A percentile compares a stretch with the other conserved stretches of the same genome.
These are phyloP conservation scores for Cheilosia vulpina DNA, from an alignment of 2,888 invertebrate genomes.

Conservation along the genomic window DNA sequence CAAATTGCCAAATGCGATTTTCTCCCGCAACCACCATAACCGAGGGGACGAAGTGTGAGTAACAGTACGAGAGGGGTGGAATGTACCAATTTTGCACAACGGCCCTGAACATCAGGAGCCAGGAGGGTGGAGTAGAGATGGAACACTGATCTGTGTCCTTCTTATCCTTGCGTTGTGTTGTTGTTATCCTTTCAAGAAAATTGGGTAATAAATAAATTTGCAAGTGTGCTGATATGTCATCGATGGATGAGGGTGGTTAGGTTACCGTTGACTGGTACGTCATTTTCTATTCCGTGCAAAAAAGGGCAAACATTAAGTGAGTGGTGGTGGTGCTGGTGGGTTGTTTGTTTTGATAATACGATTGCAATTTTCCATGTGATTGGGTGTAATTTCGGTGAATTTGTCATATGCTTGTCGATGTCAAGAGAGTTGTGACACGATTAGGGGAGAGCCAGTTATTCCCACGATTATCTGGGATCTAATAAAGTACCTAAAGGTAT, in stretches of 20 bases:
- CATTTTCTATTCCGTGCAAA: conserved; percentile 43
- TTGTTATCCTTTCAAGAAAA: conserved; percentile 74
- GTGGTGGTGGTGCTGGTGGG: conserved; percentile 38
- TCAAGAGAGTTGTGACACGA: conserved; percentile 9
- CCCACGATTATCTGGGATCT: conserved; percentile 64
- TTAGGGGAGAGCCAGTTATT: conserved; percentile 28
- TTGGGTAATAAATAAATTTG: conserved; percentile 76
- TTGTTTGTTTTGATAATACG: conserved; percentile 74
- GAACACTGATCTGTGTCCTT: conserved; percentile 60
- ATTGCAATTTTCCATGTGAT: conserved; percentile 75
- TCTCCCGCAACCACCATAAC: conserved; percentile 2
- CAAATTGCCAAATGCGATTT: conserved; percentile 74
- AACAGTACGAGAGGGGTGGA: conserved; percentile 54
- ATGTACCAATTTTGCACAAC: conserved; percentile 63
- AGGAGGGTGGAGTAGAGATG: conserved; percentile 35
- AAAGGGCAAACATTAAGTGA: conserved; percentile 62
- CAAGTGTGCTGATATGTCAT: conserved; percentile 69
- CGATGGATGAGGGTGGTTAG: conserved; percentile 53
- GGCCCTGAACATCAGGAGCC: conserved; percentile 4
- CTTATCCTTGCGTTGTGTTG: conserved; percentile 52
- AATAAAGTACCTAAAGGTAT: conserved; percentile 40
- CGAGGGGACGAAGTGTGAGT: conserved; percentile 15
- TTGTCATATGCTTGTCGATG: conserved; percentile 68
- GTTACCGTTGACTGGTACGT: conserved; percentile 45
- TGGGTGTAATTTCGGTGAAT: conserved; percentile 70